Evolutionary conservation across 2,113 vertebrate species (phyloP), one percentile per base, ranked within the genome.

Genomic region (Gymnorhina tibicen): DNA sequence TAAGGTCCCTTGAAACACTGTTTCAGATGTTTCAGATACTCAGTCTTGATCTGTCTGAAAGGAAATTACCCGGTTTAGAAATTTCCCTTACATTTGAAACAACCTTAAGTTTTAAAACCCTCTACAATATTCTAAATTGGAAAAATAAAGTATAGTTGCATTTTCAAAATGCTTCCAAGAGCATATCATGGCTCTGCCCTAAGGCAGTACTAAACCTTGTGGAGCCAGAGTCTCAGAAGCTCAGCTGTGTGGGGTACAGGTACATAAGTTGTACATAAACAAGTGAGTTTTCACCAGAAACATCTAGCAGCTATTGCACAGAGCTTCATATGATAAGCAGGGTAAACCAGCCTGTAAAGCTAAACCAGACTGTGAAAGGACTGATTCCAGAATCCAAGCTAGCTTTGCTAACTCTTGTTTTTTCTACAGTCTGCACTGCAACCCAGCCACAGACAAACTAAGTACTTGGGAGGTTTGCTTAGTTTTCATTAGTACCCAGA

Each of bases 201-300:
- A 28, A 55, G 26, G 24, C 6, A 39, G 6, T 7, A 9, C 17
- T 63, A 42, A 53, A 26, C 4, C 17, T 26, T n/a, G 15, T 17
- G n/a, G 24, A 63, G 10, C 22, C 37, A 66, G 30, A 41, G 21
- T 7, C 20, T 56, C 26, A 37, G 32, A 60, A 49, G 8, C 7
- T 41, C 27, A 70, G 26, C 37, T 41, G 4, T 7, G 2, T 32
- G 16, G 1, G 0, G 7, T 35, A 27, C 1, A 3, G 10, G 21
- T 44, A 16, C 5, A 6, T 10, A 46, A 72, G 33, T 24, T 35
- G 1, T 39, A 21, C 18, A 21, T 44, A 52, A 75, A 63, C 6
- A 75, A 63, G 14, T 16, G 23, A 73, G 6, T 39, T 63, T 50
- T 9, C 21, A 58, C n/a, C 39, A 78, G 42, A 50, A 82, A 12